Conservation (phyloP, 2,888 invertebrate genomes). For the Danaus chrysippus region DNA sequence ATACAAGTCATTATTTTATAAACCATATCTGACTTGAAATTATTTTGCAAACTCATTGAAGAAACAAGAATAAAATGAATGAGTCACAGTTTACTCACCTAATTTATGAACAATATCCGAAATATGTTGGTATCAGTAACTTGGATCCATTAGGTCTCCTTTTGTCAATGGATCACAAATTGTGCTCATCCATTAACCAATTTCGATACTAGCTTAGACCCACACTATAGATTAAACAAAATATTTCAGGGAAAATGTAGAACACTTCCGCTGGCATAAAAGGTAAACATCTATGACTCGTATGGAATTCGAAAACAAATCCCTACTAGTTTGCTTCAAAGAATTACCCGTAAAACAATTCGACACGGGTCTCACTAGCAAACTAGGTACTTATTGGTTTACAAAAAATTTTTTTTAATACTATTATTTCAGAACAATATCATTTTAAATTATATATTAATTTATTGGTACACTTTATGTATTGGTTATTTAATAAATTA, state of each 20-base stretch:
- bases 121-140: constrained; percentile 33
- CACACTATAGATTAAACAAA: constrained; percentile 56
- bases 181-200: constrained; percentile 65
- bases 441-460: not conserved
- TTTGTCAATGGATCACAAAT: constrained; percentile 51
- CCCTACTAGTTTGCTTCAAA: constrained; percentile 22
- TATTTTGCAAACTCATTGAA: no score
- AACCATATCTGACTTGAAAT: no score
- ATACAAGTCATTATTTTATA: no score
- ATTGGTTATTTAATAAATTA: not conserved
- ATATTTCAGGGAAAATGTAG: constrained; percentile 45
- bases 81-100: constrained; percentile 37
- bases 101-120: constrained; percentile 32
- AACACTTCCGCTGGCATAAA: constrained; percentile 43
- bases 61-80: not conserved
- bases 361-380: constrained; percentile 35
- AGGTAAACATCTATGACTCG: constrained; percentile 46
- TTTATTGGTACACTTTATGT: not conserved
- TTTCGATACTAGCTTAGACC: not conserved
- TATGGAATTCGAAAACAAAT: constrained; percentile 20
- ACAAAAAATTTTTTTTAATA: constrained; percentile 9
- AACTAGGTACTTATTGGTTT: constrained; percentile 24
- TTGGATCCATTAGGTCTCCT: constrained; percentile 47
- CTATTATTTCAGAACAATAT: constrained; percentile 1
- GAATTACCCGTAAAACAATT: constrained; percentile 28